phyloP scores from a whole-genome alignment of 2,113 vertebrate genomes.

The Chaenocephalus aceratus region DNA sequence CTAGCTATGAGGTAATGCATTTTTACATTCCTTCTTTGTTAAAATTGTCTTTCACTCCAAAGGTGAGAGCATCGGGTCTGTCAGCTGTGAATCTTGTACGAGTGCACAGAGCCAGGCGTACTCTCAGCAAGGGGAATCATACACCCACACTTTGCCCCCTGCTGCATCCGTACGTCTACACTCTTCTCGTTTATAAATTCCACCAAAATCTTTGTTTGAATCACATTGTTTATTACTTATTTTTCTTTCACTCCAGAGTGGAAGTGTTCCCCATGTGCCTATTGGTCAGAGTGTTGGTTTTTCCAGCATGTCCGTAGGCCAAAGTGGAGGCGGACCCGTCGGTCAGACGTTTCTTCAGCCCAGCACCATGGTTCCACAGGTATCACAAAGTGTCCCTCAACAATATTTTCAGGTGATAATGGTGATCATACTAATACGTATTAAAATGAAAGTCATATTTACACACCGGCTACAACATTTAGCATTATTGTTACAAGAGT shows the following conservation, averaged over 20 bases:
- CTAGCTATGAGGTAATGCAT: not conserved
- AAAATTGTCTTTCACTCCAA: slow-evolving; percentile 41
- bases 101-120: slow-evolving; percentile 82
- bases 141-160: slow-evolving; percentile 76
- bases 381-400: slow-evolving; percentile 82
- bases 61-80: slow-evolving; percentile 79
- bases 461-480: not conserved
- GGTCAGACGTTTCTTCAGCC: slow-evolving; percentile 81
- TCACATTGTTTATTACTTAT: slow-evolving; percentile 8
- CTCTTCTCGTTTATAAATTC: slow-evolving; percentile 10
- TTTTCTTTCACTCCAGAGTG: slow-evolving; percentile 67
- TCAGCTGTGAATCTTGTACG: slow-evolving; percentile 81
- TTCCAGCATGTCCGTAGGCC: slow-evolving; percentile 70
- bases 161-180: slow-evolving; percentile 81
- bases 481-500: slow-evolving; percentile 10
- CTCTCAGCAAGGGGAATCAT: slow-evolving; percentile 79
- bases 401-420: slow-evolving; percentile 84
- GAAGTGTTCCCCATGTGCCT: slow-evolving; percentile 75
- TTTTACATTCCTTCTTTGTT: slow-evolving; percentile 4
- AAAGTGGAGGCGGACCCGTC: slow-evolving; percentile 77
- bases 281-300: slow-evolving; percentile 79
- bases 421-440: slow-evolving; percentile 23
- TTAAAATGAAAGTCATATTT: slow-evolving; percentile 19
- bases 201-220: not conserved
- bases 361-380: slow-evolving; percentile 80